Base-by-base conservation (phyloP, 2,797 vertebrate species). In the Australoheros facetus region DNA sequence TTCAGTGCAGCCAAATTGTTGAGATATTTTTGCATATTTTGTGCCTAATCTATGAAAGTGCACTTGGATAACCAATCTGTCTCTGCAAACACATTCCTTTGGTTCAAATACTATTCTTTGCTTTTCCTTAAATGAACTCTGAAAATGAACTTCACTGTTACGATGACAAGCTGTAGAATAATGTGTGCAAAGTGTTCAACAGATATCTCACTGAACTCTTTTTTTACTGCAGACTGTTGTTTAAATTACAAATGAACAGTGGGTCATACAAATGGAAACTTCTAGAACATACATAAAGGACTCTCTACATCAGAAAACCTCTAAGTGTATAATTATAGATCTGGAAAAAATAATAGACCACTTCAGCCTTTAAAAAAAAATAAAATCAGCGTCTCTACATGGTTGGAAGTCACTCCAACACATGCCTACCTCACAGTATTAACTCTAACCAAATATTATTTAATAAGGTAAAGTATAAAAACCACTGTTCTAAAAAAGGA, bases 41-140 rank as follows among this genome's bases (percentile, higher is more conserved):
- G 21, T 54, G 26, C 7, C 70, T 71, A 13, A 75, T 79, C 23
- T 34, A 8, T 62, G 21, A 82, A 82, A 57, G 7, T 30, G 17
- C 30, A 51, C 64, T 53, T 16, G 32, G 21, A 30, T 75, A 73
- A 69, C 17, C 0, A 23, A 42, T 59, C 32, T 7, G 45, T 69
- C 64, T 51, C 26, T 57, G 56, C 71, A 39, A 74, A 75, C 0
- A 6, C 70, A 73, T 74, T 73, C 66, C 57, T 73, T 14, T 6
- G 1, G 37, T 32, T 73, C 12, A 30, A 45, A 19, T 69, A 17
- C 21, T 9, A 23, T 59, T 71, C 13, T 74, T 78, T 75, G 37
- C 56, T 45, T 85, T 73, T 75, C 60, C 37, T n/a, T 51, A 45
- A 51, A 30, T 56, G 51, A 87, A 78, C 74, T 77, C 71, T 17